Evolutionary conservation across 2,888 invertebrate genomes (phyloP).

Genomic region (Prenolepis imparis): DNA sequence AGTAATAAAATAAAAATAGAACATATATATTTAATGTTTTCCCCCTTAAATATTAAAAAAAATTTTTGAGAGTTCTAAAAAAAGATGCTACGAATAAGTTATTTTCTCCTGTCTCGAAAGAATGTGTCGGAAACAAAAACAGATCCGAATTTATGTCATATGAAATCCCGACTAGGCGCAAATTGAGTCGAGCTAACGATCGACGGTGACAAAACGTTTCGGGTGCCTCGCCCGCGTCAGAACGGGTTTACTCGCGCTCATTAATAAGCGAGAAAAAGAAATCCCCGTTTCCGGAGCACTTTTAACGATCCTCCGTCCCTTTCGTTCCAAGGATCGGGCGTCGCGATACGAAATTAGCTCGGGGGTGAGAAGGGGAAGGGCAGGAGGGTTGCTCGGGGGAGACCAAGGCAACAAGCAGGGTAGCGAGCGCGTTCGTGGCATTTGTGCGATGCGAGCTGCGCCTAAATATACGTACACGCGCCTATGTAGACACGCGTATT

Average conservation of each 20-base stretch:
- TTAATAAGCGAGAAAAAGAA: conserved; percentile 67
- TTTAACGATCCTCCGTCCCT: conserved; percentile 69
- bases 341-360: conserved; percentile 69
- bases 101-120: conserved; percentile 21
- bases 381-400: background rate
- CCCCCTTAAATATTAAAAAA: background rate
- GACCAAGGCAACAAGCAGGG: background rate
- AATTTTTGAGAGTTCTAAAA: background rate
- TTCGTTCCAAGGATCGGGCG: conserved; percentile 56
- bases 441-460: conserved; percentile 59
- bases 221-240: conserved; percentile 26
- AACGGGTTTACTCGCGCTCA: conserved; percentile 58
- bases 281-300: conserved; percentile 75
- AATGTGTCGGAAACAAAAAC: conserved; percentile 15
- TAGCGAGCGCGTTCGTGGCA: conserved; percentile 43
- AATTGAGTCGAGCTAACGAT: conserved; percentile 51
- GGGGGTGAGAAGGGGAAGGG: conserved; percentile 1
- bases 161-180: conserved; percentile 17
- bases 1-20: conserved; percentile 1
- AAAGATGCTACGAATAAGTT: background rate
- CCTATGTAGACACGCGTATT: conserved; percentile 24
- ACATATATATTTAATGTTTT: background rate
- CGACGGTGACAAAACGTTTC: conserved; percentile 55
- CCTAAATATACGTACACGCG: conserved; percentile 63
- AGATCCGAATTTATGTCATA: conserved; percentile 2